Conservation (phyloP, 1,140 invertebrate species). For the Phymorhynchus buccinoides region DNA sequence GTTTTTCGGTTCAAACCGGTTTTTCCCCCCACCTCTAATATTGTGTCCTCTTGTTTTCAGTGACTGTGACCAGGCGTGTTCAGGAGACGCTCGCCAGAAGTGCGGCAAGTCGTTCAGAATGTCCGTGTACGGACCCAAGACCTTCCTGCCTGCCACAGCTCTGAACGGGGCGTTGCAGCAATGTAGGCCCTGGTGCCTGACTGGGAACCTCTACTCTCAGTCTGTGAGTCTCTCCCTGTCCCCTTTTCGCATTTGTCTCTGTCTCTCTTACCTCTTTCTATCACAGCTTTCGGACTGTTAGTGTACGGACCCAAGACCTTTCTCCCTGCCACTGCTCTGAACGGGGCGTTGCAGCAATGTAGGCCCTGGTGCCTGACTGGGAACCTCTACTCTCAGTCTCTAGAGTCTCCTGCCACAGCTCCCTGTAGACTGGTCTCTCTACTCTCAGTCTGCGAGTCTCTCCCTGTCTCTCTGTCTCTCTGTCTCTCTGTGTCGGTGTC, state of each 20-base stretch:
- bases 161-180: conserved; percentile 45
- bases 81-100: conserved; percentile 49
- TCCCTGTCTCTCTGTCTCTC: conserved; percentile 5
- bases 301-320: conserved; percentile 60
- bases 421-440: background rate
- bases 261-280: too few relatives aligned
- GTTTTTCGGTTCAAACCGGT: too few relatives aligned
- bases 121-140: conserved; percentile 61
- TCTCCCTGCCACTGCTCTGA: conserved; percentile 41
- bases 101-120: conserved; percentile 55
- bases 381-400: conserved; percentile 43
- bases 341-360: conserved; percentile 52
- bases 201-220: conserved; percentile 49
- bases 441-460: background rate
- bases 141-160: conserved; percentile 44
- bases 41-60: too few relatives aligned
- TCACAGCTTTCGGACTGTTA: too few relatives aligned
- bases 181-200: conserved; percentile 62
- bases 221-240: conserved; percentile 35
- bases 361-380: conserved; percentile 61
- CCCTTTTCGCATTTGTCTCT: too few relatives aligned
- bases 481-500: conserved; percentile 25
- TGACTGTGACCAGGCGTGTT: conserved; percentile 56
- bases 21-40: too few relatives aligned
- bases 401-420: too few relatives aligned